Conservation (phyloP, 2,888 invertebrate genomes). For the Drosophila kambysellisi region DNA sequence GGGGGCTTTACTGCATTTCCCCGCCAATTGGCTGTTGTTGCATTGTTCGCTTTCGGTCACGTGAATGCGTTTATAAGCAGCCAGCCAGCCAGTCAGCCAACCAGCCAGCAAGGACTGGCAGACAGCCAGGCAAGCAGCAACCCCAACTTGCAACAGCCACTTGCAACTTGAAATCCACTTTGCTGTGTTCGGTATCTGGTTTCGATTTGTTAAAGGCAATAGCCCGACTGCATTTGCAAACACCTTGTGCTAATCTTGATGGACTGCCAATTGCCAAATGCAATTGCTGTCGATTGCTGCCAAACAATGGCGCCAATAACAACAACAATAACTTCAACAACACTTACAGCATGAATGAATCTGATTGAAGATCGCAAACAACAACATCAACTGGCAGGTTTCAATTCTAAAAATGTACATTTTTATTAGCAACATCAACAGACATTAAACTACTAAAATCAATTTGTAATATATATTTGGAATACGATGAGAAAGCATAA, state of each 20-base stretch:
- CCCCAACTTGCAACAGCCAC: constrained; percentile 7
- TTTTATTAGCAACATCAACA: not conserved
- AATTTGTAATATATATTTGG: constrained; percentile 13
- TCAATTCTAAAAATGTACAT: not conserved
- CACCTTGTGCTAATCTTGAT: constrained; percentile 59
- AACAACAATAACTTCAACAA: constrained; percentile 3
- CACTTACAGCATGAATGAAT: constrained; percentile 3
- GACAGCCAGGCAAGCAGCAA: constrained; percentile 2
- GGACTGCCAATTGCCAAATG: constrained; percentile 63
- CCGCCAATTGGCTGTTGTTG: constrained; percentile 31
- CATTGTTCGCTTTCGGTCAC: constrained; percentile 61
- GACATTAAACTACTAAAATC: not conserved
- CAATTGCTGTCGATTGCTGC: constrained; percentile 43
- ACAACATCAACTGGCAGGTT: not conserved
- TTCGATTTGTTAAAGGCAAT: constrained; percentile 9
- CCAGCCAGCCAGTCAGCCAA: not conserved
- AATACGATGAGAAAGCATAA: constrained; percentile 11
- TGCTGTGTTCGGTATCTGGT: constrained; percentile 8
- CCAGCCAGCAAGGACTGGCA: constrained; percentile 4
- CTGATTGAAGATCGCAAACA: constrained; percentile 9
- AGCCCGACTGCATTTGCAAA: constrained; percentile 15
- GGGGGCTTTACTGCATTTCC: not conserved
- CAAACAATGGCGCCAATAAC: constrained; percentile 19
- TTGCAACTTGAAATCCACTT: constrained; percentile 9
- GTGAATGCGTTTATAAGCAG: constrained; percentile 48